Base-by-base conservation (phyloP, 1,140 invertebrate genomes). In the Ips nitidus region DNA sequence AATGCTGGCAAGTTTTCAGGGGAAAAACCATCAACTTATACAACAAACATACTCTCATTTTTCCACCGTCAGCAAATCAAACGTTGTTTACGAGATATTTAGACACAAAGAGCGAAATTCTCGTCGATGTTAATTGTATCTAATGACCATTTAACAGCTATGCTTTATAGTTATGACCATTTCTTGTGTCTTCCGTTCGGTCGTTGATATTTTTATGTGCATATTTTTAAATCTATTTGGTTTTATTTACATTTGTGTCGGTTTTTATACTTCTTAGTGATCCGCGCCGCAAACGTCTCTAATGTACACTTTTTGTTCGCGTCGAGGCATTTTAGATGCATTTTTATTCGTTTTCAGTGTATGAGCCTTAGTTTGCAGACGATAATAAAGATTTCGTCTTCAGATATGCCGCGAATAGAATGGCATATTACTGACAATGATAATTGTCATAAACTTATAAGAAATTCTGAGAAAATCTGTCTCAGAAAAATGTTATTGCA, bases 201-300 rank as follows among this genome's bases (percentile, higher is more conserved):
- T 38, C 36, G n/a, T 52, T 55, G 63, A 65, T 56, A 67, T 59
- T 67, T 67, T 67, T 67, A 67, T 67, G 65, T 67, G 56, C 65
- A 67, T 67, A 67, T 67, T 59, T 67, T 67, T 67, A 52, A 67
- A 67, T 67, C 65, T 67, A 67, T 59, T 67, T 67, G 65, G 55
- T 67, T 67, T 67, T 67, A 67, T 67, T 67, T 59, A 67, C 65
- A 52, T 67, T 67, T 59, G 65, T 59, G 22, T 39, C 42, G 37
- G 65, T 59, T 67, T 67, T 65, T 65, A 52, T 52, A 56, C 38
- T 40, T 52, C 50, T 22, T 7, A 53, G 36, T 8, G 45, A 45
- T 52, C 39, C 3, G 4, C n/a, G 22, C 39, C 37, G 50, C 52
- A 40, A 52, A 52, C 40, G 61, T 36, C 22, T 37, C 7, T 4